These are phyloP conservation scores for Arizona elegans DNA, from an alignment of 2,113 vertebrate genomes.

Conservation along the genomic window DNA sequence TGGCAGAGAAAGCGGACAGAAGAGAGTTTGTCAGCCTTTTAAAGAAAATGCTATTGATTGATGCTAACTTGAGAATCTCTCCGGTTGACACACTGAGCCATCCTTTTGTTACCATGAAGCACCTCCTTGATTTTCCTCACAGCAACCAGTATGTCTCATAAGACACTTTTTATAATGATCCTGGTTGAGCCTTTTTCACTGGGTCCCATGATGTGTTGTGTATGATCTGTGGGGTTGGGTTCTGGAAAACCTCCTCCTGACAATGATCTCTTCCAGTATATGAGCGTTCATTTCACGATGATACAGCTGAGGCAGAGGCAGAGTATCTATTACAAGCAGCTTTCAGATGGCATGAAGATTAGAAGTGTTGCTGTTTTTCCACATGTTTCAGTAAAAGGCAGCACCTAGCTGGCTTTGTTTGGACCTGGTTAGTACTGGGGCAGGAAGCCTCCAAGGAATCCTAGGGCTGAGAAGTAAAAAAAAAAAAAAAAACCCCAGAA, in stretches of 20 bases:
- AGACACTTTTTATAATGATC: constrained; percentile 1
- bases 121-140: constrained; percentile 96
- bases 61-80: constrained; percentile 91
- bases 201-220: background rate
- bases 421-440: background rate
- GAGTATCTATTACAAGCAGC: no score
- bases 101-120: constrained; percentile 97
- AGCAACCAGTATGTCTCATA: constrained; percentile 89
- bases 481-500: background rate
- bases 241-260: background rate
- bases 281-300: background rate
- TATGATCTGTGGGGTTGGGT: background rate
- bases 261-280: background rate
- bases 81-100: constrained; percentile 89
- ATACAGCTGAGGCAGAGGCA: background rate
- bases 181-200: background rate
- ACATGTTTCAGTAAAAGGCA: background rate
- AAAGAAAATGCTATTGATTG: constrained; percentile 98
- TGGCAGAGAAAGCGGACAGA: constrained; percentile 95
- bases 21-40: constrained; percentile 93
- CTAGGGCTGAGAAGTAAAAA: background rate
- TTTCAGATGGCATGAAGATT: background rate
- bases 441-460: background rate
- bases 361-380: background rate
- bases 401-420: background rate